Percentiles rank a stretch among this genome's conserved stretches.
These are phyloP conservation scores for Solenopsis fugax DNA, from an alignment of 1,140 invertebrate species.

Conservation along the genomic window DNA sequence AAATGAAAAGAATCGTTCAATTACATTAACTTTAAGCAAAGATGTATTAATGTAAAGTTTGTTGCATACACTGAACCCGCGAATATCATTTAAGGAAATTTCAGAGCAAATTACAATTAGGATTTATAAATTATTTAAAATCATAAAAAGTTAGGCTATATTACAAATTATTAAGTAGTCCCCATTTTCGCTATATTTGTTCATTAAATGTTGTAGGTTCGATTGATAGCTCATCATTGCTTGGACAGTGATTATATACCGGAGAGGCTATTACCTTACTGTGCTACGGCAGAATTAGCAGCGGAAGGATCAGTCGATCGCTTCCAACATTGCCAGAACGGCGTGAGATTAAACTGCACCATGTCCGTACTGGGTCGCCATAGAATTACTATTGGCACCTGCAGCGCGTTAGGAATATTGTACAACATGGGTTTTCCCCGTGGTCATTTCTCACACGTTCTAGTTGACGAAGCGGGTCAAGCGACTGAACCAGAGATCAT, in stretches of 20 bases:
- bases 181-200: constrained; percentile 25
- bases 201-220: constrained; percentile 78
- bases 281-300: constrained; percentile 89
- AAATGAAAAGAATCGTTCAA: no score
- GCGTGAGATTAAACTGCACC: constrained; percentile 86
- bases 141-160: not conserved
- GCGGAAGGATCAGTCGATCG: constrained; percentile 80
- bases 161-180: constrained; percentile 14
- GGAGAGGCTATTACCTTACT: constrained; percentile 90
- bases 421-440: constrained; percentile 89
- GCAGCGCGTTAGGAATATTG: constrained; percentile 90
- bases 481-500: constrained; percentile 95
- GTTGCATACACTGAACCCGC: no score
- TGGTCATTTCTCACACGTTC: constrained; percentile 94
- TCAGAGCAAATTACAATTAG: no score
- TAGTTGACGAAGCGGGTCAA: constrained; percentile 97
- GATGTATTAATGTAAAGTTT: no score
- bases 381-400: constrained; percentile 94
- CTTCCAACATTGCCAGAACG: constrained; percentile 77
- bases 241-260: constrained; percentile 88
- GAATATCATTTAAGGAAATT: no score
- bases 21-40: no score
- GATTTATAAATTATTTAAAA: not conserved
- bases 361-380: constrained; percentile 89
- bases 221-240: constrained; percentile 90